Evolutionary conservation across 2,113 vertebrate species (phyloP), one percentile per base, ranked within the genome.

Genomic region (Aldabrachelys gigantea): DNA sequence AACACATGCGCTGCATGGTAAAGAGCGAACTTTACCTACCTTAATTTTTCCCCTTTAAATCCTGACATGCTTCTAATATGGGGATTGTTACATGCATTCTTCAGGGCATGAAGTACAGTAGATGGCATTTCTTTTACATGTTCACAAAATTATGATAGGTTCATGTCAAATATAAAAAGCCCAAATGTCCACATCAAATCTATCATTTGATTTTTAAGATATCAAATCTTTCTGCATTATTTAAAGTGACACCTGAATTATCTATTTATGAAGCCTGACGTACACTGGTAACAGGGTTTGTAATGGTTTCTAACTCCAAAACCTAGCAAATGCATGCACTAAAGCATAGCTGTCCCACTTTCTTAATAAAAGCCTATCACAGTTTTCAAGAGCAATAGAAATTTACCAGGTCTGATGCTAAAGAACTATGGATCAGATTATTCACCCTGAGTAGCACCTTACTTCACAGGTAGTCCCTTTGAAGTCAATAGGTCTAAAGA

Each of bases 1-100:
- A 2, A 13, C 1, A 1, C 22, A 14, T 16, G 27, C 1, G 3
- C 38, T 1, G 11, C 41, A 44, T 24, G 72, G 19, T 76, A 8
- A 44, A 27, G 47, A 76, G 24, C 14, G 6, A 24, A 76, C 13
- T 41, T 44, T 76, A n/a, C 9, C 72, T 27, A 44, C 22, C 38
- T 7, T 75, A 44, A 12, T 47, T 41, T 17, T 21, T 53, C 57
- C 50, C 24, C 57, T 16, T 10, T 12, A n/a, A 8, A 11, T 82
- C 24, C 12, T 44, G 25, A 47, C 75, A 76, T 76, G 38, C 41
- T 25, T 76, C 22, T 47, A 44, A 76, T 44, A 14, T 27, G 72
- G 22, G 11, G 24, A 76, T 44, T 14, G 72, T 12, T 76, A 44
- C 24, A 44, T 76, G 22, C 38, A 76, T 44, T 76, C 38, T 76